Evolutionary conservation across 1,140 invertebrate genomes (phyloP).

Genomic region (Pseudomyrmex concolor): DNA sequence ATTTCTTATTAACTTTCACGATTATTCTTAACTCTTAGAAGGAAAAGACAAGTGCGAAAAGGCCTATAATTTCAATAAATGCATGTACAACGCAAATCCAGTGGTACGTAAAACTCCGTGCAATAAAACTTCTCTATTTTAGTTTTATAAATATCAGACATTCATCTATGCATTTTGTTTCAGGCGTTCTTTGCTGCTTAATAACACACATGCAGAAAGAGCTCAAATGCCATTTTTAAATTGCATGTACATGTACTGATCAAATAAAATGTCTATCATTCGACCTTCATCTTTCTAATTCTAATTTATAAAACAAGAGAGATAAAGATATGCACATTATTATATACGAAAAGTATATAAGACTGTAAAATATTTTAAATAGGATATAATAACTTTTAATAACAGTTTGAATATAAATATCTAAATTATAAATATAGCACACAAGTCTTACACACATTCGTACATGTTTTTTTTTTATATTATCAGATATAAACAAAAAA

Average conservation of each 20-base stretch:
- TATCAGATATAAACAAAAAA: too few species aligned
- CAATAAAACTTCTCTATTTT: neutral
- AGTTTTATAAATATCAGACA: slow-evolving; percentile 22
- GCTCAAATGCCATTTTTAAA: neutral
- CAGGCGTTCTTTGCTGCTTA: slow-evolving; percentile 59
- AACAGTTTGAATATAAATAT: too few species aligned
- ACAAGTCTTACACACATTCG: too few species aligned
- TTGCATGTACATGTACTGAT: neutral
- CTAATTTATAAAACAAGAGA: too few species aligned
- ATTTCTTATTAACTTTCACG: neutral
- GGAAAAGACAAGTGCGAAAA: slow-evolving; percentile 59
- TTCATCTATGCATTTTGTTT: slow-evolving; percentile 15
- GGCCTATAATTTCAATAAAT: slow-evolving; percentile 65
- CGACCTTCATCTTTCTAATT: too few species aligned
- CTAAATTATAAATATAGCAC: too few species aligned
- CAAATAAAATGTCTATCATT: slow-evolving; percentile 7
- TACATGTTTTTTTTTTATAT: too few species aligned
- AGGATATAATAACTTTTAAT: too few species aligned
- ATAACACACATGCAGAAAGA: neutral
- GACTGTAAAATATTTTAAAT: too few species aligned
- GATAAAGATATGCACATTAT: too few species aligned
- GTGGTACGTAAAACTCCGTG: slow-evolving; percentile 52
- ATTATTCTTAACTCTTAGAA: slow-evolving; percentile 50
- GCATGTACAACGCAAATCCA: slow-evolving; percentile 62
- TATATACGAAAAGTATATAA: too few species aligned